A percentile compares a stretch with the other conserved stretches of the same genome.
Evolutionary conservation across 2,797 vertebrate species (phyloP).

Genomic region (Tragelaphus eurycerus): DNA sequence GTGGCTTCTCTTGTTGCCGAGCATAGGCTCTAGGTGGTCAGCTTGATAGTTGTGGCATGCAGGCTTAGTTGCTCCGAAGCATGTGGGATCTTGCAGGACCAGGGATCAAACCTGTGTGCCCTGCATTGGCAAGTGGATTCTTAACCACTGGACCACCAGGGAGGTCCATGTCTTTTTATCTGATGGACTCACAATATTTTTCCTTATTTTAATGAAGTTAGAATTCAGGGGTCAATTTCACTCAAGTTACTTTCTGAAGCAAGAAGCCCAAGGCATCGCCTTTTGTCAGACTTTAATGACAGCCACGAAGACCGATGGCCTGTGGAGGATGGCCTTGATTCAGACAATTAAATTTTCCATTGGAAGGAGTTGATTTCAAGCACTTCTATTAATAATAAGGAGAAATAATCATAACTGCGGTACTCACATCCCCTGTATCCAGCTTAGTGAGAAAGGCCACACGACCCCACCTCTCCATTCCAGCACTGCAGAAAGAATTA

Average conservation of each 20-base stretch:
- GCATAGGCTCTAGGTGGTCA: not conserved
- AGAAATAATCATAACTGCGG: not conserved
- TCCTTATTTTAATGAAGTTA: not conserved
- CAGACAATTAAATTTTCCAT: not conserved
- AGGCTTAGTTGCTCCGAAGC: not conserved
- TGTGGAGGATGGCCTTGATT: not conserved
- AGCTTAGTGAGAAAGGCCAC: not conserved
- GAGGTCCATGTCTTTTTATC: not conserved
- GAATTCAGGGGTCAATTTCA: not conserved
- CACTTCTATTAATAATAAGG: not conserved
- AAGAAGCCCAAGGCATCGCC: not conserved
- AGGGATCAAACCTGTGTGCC: not conserved
- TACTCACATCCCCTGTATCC: not conserved
- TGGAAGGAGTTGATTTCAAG: not conserved
- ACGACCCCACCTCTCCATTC: not conserved
- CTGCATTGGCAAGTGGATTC: not conserved
- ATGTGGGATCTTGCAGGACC: not conserved
- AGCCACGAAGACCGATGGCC: not conserved
- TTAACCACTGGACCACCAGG: not conserved
- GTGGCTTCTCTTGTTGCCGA: not conserved
- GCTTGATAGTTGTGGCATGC: not conserved
- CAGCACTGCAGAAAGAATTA: conserved; percentile 57
- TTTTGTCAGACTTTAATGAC: not conserved
- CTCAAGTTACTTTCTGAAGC: not conserved
- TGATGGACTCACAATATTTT: not conserved